Evolutionary conservation across 2,113 vertebrate species (phyloP).

Genomic region (Nothobranchius kuhntae): DNA sequence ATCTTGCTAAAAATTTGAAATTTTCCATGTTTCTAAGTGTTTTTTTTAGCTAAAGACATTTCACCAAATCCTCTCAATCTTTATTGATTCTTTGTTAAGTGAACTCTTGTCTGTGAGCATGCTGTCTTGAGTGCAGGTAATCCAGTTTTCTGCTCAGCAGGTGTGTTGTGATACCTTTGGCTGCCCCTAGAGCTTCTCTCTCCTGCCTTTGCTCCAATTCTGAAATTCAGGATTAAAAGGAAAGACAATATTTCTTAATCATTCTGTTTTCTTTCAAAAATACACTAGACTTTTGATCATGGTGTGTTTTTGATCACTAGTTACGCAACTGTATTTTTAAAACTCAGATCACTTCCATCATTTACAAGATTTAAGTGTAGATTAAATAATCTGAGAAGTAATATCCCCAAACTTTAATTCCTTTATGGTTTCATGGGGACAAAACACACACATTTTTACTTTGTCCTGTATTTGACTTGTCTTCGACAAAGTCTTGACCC

Average conservation of each 20-base stretch:
- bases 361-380: too few relatives aligned
- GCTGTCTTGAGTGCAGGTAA: constrained; percentile 7
- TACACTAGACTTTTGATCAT: too few relatives aligned
- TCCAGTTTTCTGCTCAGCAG: constrained; percentile 2
- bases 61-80: too few relatives aligned
- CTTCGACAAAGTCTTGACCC: constrained; percentile 6
- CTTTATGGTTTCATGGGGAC: not conserved
- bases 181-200: not conserved
- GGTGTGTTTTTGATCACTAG: too few relatives aligned
- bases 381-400: too few relatives aligned
- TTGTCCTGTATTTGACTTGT: not conserved
- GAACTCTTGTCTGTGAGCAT: not conserved
- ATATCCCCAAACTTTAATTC: not conserved
- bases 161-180: constrained; percentile 5
- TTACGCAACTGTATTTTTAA: too few relatives aligned
- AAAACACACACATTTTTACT: not conserved
- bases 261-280: not conserved
- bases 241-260: not conserved
- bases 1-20: too few relatives aligned
- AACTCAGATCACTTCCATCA: too few relatives aligned
- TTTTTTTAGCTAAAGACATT: too few relatives aligned
- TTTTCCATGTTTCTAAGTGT: too few relatives aligned
- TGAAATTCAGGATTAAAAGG: not conserved
- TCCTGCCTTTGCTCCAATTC: not conserved
- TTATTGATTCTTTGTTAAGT: not conserved